Conservation (phyloP, 2,797 vertebrate genomes). For the Euphonia xanthogaster region DNA sequence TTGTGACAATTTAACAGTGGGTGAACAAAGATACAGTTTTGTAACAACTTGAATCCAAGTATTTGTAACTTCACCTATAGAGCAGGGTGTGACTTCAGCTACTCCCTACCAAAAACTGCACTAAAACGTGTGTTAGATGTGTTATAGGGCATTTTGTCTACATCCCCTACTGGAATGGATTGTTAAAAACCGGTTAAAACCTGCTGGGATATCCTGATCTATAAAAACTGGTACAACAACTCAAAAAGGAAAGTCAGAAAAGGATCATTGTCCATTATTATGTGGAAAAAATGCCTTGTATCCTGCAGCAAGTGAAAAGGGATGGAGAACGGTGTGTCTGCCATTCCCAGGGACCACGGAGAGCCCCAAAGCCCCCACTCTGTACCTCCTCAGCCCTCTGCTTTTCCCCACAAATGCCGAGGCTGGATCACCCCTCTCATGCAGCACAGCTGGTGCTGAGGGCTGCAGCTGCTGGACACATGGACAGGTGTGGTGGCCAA, state of each 20-base stretch:
- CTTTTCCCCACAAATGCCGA: not conserved
- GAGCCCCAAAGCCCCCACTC: not conserved
- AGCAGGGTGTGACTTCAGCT: not conserved
- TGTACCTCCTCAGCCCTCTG: not conserved
- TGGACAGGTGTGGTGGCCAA: fast-evolving
- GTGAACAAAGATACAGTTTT: not conserved
- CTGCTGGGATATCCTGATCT: not conserved
- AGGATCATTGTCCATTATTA: not conserved
- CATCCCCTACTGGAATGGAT: not conserved
- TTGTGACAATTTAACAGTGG: not conserved
- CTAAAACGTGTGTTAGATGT: not conserved
- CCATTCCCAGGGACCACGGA: not conserved
- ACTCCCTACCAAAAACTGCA: not conserved
- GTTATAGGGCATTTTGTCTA: not conserved
- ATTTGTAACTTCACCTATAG: not conserved
- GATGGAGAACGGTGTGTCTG: not conserved
- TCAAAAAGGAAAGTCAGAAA: not conserved
- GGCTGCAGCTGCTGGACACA: not conserved
- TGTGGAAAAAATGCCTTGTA: not conserved
- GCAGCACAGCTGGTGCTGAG: not conserved
- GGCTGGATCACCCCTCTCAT: not conserved
- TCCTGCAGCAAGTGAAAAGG: not conserved
- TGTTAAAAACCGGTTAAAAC: not conserved
- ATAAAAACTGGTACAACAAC: not conserved
- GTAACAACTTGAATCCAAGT: fast-evolving